Percentiles rank a stretch among this genome's conserved stretches.
phyloP scores from a whole-genome alignment of 1,140 invertebrate species.

The Brachionus plicatilis region DNA sequence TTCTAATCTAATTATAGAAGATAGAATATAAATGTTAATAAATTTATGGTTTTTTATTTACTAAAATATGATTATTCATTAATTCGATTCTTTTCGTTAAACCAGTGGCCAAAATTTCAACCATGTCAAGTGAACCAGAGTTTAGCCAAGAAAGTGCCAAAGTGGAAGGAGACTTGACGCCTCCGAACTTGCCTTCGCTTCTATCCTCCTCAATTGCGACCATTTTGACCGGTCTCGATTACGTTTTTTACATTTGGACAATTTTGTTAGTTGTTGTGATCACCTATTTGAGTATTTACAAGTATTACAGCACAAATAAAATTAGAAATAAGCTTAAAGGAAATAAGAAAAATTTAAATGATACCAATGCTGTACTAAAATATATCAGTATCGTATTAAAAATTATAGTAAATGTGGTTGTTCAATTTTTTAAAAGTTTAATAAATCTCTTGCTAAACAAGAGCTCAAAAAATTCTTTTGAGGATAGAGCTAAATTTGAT shows the following conservation, averaged over 20 bases:
- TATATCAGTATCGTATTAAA: neutral
- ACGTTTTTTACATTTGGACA: conserved; percentile 26
- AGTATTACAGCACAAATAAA: neutral
- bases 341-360: neutral
- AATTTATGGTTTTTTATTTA: neutral
- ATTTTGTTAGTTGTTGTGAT: neutral
- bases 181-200: neutral
- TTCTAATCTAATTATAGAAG: conserved; percentile 7
- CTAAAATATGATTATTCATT: conserved; percentile 3
- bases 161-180: neutral
- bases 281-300: conserved; percentile 19
- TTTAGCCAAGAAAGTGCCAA: neutral
- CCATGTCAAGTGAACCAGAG: neutral
- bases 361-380: neutral
- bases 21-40: conserved; percentile 25
- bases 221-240: conserved; percentile 4
- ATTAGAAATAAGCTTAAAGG: neutral
- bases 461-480: neutral
- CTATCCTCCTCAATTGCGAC: neutral
- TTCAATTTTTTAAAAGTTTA: neutral
- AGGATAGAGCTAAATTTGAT: neutral
- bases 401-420: neutral
- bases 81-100: conserved; percentile 25
- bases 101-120: neutral
- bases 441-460: neutral